These are phyloP conservation scores for Molothrus aeneus DNA, from an alignment of 2,797 vertebrate genomes.

Conservation along the genomic window DNA sequence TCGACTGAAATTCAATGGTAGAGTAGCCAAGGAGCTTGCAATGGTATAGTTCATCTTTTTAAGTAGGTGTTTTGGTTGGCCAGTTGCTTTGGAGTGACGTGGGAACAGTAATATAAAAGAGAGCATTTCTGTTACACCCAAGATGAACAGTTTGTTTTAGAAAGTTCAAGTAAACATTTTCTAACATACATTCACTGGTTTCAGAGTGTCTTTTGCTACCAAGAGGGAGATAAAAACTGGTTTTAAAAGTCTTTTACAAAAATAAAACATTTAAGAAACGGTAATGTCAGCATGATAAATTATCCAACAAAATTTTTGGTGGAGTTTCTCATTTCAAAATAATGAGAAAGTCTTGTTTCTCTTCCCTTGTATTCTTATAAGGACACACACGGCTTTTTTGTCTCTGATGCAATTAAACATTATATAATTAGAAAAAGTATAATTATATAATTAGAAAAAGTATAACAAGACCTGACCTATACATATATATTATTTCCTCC, in stretches of 20 bases:
- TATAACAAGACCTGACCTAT: not conserved
- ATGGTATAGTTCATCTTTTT: conserved; percentile 66
- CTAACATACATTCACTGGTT: conserved; percentile 71
- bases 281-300: conserved; percentile 49
- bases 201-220: conserved; percentile 71
- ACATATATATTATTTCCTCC: not conserved
- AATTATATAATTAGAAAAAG: not conserved
- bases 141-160: conserved; percentile 76
- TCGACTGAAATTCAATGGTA: conserved; percentile 76
- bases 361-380: not conserved
- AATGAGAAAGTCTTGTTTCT: conserved; percentile 1
- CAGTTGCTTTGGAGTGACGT: conserved; percentile 70
- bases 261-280: conserved; percentile 49
- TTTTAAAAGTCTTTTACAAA: conserved; percentile 36
- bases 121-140: conserved; percentile 78
- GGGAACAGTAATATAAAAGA: conserved; percentile 74
- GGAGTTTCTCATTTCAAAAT: conserved; percentile 26
- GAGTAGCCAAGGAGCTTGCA: conserved; percentile 68
- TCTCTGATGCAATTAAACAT: not conserved
- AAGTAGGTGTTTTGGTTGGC: conserved; percentile 82
- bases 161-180: conserved; percentile 79
- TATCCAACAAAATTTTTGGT: conserved; percentile 22
- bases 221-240: conserved; percentile 60
- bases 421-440: not conserved
- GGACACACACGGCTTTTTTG: not conserved